Evolutionary conservation across 1,140 invertebrate species (phyloP), one percentile per base, ranked within the genome.

Genomic region (Muscidifurax raptorellus): DNA sequence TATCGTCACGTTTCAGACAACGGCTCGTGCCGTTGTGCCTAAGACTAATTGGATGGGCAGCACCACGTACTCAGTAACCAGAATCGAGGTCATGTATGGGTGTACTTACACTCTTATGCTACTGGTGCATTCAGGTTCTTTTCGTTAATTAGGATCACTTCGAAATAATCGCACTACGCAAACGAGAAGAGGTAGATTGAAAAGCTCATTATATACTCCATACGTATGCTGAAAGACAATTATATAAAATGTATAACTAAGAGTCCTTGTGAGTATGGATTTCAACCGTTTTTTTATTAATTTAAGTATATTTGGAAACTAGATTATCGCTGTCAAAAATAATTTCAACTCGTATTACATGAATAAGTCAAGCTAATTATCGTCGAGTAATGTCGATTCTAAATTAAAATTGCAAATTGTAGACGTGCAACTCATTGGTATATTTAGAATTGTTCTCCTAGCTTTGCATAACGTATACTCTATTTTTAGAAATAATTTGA

Each of bases 71-170:
- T 18, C 40, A 5, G 72, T n/a, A n/a, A 40, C 52, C 13, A 28
- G 74, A 44, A 52, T 76, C 25, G 74, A 76, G 74, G 74, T 52
- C 36, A 76, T 18, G 40, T 12, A 25, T 28, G 71, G 10, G 71
- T 4, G 27, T 22, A 59, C 52, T 2, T 59, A 59, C 18, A 59
- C 5, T 59, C 6, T 59, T 7, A 59, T 22, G n/a, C 18, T 59
- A 22, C 18, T 59, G 18, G 22, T n/a, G 52, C 52, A 59, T 59
- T 59, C 52, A 59, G 52, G 3, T 18, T n/a, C 71, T 40, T 74
- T 74, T 74, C 32, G 71, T 74, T 74, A 25, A 36, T 74, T 74
- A 30, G 30, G 32, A 74, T 74, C 71, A 30, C 32, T 74, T 74
- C 30, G 4, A 6, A 22, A n/a, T n/a, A 30, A 22, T 28, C 22